Evolutionary conservation across 2,888 invertebrate species (phyloP), one percentile per base, ranked within the genome.

Genomic region (Tetragonula carbonaria): DNA sequence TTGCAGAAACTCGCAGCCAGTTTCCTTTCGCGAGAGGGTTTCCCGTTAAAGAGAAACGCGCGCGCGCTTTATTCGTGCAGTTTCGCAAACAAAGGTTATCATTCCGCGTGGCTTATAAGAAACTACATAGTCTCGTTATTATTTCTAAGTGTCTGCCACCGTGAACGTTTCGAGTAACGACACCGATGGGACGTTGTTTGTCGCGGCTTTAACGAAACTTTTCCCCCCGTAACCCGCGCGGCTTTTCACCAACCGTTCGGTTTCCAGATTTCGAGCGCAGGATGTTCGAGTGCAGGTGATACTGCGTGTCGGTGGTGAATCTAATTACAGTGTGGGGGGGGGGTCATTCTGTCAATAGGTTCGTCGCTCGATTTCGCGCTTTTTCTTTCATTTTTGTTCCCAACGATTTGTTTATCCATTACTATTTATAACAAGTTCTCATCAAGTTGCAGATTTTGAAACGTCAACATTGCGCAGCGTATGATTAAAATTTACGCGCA

Each of bases 131-230:
- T 70, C 55, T 51, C 71, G 74, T 57, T 66, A 73, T 82, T 74
- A 74, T 80, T 80, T 80, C 70, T 71, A 63, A 74, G 51, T 71
- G 70, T 55, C 63, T 38, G 50, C 70, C 51, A 65, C 45, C 68
- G 78, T 33, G 67, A 45, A 78, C 80, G 57, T 59, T 67, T 18
- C 51, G 63, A 16, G 57, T 53, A 66, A 66, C 78, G 71, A 28
- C 55, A 72, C 78, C 78, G 45, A 65, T 65, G 78, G 78, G 80
- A 66, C 77, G 38, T 51, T 72, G 79, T 80, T 80, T 80, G 70
- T 57, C 77, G 53, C 55, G 16, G 71, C 57, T 80, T 80, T 80
- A 77, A 80, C 71, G 70, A 66, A 78, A 71, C 45, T 66, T n/a
- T 23, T 38, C 38, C 57, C 50, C 38, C 23, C 0, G 38, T 50